Evolutionary conservation across 1,140 invertebrate genomes (phyloP).

Genomic region (Steinernema feltiae): DNA sequence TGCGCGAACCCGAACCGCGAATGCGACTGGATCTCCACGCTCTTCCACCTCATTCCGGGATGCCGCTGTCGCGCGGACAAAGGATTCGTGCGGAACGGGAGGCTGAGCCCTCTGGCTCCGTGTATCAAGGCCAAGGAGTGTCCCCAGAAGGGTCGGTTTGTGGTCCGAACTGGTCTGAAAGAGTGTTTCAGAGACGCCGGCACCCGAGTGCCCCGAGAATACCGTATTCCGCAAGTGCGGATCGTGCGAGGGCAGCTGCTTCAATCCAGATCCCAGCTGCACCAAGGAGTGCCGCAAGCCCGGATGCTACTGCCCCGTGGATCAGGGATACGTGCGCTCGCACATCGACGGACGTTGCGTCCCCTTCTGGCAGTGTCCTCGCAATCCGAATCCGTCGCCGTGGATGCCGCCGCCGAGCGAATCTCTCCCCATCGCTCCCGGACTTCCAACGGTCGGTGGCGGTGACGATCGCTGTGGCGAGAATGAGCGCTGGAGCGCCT

Average conservation of each 20-base stretch:
- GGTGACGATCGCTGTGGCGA: not conserved
- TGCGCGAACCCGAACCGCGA: not conserved
- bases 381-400: too few relatives aligned
- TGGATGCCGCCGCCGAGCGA: not conserved
- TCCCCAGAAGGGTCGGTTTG: not conserved
- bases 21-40: not conserved
- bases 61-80: not conserved
- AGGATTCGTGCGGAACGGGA: not conserved
- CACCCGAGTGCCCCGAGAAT: not conserved
- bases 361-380: not conserved
- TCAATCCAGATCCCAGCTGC: not conserved
- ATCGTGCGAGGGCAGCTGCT: not conserved
- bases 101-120: not conserved
- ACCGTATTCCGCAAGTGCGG: not conserved
- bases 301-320: not conserved
- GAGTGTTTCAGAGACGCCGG: not conserved
- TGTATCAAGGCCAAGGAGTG: not conserved
- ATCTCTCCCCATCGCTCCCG: too few relatives aligned
- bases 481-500: not conserved
- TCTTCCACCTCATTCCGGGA: not conserved
- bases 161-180: not conserved
- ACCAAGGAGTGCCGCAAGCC: not conserved
- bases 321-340: not conserved
- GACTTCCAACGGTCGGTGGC: too few relatives aligned
- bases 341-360: not conserved